Percentiles rank a stretch among this genome's conserved stretches.
These are phyloP conservation scores for Idaea biselata DNA, from an alignment of 2,888 invertebrate species.

Conservation along the genomic window DNA sequence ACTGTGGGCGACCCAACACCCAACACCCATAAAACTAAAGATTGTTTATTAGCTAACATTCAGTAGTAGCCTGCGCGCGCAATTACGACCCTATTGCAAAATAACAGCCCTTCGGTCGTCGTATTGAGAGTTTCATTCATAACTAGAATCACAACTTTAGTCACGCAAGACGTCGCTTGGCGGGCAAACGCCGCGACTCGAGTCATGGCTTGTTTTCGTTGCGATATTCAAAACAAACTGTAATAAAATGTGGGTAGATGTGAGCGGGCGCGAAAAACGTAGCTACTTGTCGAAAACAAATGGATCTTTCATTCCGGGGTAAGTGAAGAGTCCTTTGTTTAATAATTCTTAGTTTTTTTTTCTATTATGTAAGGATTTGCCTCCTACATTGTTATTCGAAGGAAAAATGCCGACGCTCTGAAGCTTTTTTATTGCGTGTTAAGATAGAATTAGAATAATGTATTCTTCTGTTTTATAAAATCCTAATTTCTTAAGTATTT, in stretches of 20 bases:
- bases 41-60: background rate
- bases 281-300: conserved; percentile 81
- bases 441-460: no score
- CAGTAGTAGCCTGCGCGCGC: conserved; percentile 45
- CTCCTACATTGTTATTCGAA: background rate
- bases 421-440: background rate
- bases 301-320: conserved; percentile 85
- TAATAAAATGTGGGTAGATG: conserved; percentile 80
- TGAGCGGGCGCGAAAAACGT: conserved; percentile 81
- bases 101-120: conserved; percentile 28
- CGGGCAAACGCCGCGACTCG: conserved; percentile 50
- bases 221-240: conserved; percentile 36
- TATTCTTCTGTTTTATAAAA: background rate
- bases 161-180: conserved; percentile 53
- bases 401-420: background rate
- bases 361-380: background rate
- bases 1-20: no score
- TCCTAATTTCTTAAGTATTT: no score
- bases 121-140: conserved; percentile 48
- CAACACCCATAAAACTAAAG: background rate
- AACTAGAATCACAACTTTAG: conserved; percentile 44
- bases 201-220: conserved; percentile 46
- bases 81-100: conserved; percentile 17
- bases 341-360: background rate
- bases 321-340: conserved; percentile 41